phyloP scores from a whole-genome alignment of 2,113 vertebrate genomes.

The Corydoras maculifer region DNA sequence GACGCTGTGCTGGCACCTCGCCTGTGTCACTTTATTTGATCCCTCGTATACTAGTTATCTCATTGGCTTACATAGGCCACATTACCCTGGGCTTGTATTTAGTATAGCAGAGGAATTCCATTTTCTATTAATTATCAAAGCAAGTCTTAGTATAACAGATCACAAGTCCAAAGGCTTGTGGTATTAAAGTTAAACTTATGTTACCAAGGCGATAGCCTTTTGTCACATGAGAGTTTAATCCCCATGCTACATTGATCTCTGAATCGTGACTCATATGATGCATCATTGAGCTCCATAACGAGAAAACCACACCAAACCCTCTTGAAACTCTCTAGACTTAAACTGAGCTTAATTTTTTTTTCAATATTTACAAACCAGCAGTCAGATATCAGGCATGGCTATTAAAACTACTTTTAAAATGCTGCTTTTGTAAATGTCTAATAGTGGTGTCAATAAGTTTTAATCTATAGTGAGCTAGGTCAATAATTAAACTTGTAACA shows the following conservation, averaged over 20 bases:
- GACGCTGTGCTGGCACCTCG: slow-evolving; percentile 9
- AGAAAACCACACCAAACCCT: not conserved
- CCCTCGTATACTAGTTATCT: not conserved
- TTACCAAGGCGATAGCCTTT: not conserved
- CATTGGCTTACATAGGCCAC: not conserved
- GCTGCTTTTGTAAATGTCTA: not conserved
- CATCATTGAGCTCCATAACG: not conserved
- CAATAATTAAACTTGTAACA: slow-evolving; percentile 2
- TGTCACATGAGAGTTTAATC: not conserved
- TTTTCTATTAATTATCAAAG: not conserved
- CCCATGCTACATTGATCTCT: not conserved
- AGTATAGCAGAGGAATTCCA: slow-evolving; percentile 4
- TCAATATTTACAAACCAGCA: no score
- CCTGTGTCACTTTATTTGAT: not conserved
- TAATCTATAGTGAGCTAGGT: not conserved
- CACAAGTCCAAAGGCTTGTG: not conserved
- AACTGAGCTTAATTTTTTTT: no score
- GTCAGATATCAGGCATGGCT: no score
- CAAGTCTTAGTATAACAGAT: not conserved
- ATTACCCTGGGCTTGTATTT: not conserved
- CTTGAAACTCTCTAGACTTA: not conserved
- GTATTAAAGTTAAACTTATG: not conserved
- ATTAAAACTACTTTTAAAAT: no score
- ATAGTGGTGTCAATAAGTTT: not conserved
- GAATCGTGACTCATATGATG: slow-evolving; percentile 4